These are phyloP conservation scores for Leptinotarsa haldemani DNA, from an alignment of 2,888 invertebrate species.

Conservation along the genomic window DNA sequence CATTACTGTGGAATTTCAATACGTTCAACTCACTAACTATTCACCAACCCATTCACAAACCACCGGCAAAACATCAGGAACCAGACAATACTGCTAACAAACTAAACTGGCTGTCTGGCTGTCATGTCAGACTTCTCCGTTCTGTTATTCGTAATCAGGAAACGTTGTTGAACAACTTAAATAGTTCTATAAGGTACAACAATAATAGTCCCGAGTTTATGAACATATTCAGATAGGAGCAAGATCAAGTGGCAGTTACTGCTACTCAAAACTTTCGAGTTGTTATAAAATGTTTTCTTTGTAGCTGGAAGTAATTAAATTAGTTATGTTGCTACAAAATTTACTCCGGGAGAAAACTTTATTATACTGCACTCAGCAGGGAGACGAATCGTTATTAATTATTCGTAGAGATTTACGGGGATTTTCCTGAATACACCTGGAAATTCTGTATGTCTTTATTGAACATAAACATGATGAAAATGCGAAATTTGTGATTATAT, in stretches of 20 bases:
- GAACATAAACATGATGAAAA: no score
- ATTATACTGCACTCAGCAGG: neutral
- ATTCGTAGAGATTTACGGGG: neutral
- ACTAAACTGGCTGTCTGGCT: slow-evolving; percentile 13
- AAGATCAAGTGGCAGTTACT: slow-evolving; percentile 22
- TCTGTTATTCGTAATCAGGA: slow-evolving; percentile 21
- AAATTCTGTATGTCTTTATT: no score
- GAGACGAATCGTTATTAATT: neutral
- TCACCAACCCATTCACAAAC: neutral
- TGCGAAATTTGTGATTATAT: no score
- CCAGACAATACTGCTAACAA: slow-evolving; percentile 12
- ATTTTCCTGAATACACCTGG: neutral
- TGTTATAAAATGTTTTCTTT: slow-evolving; percentile 18
- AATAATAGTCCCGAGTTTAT: slow-evolving; percentile 32
- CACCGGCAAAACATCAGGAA: neutral
- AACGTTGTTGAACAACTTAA: slow-evolving; percentile 34
- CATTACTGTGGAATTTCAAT: no score
- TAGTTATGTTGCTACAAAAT: slow-evolving; percentile 15
- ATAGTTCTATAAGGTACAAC: slow-evolving; percentile 24
- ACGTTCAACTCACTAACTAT: neutral
- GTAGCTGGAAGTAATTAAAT: slow-evolving; percentile 12
- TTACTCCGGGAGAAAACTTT: neutral
- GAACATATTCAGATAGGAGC: slow-evolving; percentile 29
- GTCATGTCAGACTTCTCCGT: slow-evolving; percentile 18
- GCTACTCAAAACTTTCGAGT: slow-evolving; percentile 6